Conservation (phyloP, 2,797 vertebrate species). For the Miopithecus talapoin region DNA sequence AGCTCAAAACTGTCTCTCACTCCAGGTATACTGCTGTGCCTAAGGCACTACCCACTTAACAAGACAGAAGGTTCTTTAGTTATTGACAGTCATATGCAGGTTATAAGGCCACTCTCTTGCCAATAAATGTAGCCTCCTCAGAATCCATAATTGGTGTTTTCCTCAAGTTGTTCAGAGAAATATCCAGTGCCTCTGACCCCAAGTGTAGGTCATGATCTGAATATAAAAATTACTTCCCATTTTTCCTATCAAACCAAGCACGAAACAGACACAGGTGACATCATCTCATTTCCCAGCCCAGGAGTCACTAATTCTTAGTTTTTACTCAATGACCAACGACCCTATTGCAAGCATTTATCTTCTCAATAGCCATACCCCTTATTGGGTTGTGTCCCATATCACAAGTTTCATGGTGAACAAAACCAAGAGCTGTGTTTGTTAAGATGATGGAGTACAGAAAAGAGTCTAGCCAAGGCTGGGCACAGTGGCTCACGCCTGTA, state of each 20-base stretch:
- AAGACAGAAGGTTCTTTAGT: slow-evolving; percentile 32
- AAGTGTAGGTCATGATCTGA: not conserved
- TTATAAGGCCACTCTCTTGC: not conserved
- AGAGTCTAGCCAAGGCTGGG: not conserved
- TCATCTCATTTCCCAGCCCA: not conserved
- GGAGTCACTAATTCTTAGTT: not conserved
- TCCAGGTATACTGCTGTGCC: not conserved
- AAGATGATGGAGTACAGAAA: not conserved
- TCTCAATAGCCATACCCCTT: not conserved
- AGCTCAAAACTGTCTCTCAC: not conserved
- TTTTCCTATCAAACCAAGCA: slow-evolving; percentile 7
- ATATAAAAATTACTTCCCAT: slow-evolving; percentile 12
- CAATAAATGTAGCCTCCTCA: slow-evolving; percentile 13
- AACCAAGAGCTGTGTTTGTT: not conserved
- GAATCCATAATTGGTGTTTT: slow-evolving; percentile 15
- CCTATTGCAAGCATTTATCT: slow-evolving; percentile 12
- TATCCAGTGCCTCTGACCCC: not conserved
- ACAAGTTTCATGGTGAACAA: not conserved
- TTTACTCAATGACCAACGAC: not conserved
- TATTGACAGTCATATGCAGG: not conserved
- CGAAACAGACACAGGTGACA: not conserved
- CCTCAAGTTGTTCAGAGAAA: not conserved
- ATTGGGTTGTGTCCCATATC: not conserved
- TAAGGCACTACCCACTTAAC: slow-evolving; percentile 51
- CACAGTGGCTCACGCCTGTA: not conserved